Percentiles rank a stretch among this genome's conserved stretches.
Conservation (phyloP, 2,113 vertebrate genomes). For the Malurus alboscapulatus region DNA sequence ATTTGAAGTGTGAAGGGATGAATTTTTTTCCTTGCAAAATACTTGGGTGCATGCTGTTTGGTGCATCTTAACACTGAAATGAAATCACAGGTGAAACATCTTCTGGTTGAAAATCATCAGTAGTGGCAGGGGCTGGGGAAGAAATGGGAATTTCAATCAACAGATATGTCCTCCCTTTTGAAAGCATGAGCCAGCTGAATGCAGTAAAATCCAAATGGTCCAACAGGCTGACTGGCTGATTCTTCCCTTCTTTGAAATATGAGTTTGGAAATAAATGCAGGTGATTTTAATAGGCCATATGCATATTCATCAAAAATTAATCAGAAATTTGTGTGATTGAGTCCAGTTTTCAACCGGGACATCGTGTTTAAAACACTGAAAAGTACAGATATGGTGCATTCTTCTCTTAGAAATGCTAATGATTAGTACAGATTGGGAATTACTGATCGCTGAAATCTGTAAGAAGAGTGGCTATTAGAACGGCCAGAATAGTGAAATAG, state of each 20-base stretch:
- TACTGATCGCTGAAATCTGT: conserved; percentile 22
- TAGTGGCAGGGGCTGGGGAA: neutral
- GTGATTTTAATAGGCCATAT: neutral
- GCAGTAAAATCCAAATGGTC: neutral
- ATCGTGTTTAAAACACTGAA: neutral
- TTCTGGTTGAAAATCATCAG: neutral
- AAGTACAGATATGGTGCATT: neutral
- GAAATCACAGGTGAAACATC: neutral
- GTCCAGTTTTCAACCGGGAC: neutral
- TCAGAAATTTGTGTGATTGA: neutral
- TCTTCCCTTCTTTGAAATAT: neutral
- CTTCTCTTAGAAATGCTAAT: conserved; percentile 36
- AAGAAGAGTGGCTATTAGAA: conserved; percentile 41
- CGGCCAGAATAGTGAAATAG: conserved; percentile 18
- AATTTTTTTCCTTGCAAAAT: neutral
- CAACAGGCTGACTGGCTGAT: neutral
- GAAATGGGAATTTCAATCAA: neutral
- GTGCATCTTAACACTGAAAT: neutral
- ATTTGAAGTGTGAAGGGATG: neutral
- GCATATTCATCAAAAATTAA: neutral
- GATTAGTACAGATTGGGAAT: conserved; percentile 17
- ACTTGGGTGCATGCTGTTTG: neutral
- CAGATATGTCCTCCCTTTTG: neutral
- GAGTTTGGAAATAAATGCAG: neutral
- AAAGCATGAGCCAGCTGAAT: neutral